Base-by-base conservation (phyloP, 1,140 invertebrate species). In the Patella vulgata region DNA sequence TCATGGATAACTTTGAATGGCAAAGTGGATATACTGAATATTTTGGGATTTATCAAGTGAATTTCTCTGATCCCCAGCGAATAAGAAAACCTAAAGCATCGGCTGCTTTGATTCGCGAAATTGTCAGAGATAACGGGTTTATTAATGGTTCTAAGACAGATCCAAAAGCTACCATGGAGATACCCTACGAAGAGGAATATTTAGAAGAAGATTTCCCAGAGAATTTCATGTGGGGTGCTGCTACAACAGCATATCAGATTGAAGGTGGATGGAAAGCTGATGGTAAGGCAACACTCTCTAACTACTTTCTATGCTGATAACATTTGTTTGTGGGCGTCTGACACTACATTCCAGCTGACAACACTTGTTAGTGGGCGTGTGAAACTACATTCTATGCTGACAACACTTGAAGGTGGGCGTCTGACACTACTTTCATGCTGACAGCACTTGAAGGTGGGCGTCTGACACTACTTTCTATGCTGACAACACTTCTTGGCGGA, bases 1-100 rank as follows among this genome's bases (percentile, higher is more conserved):
- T 94, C 0, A 80, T 93, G 61, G 92, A 93, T 60, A 93, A 92
- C 78, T 93, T 92, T 78, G 92, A 94, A 82, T 93, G 91, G 91
- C 77, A 77, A 1, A 73, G 61, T 39, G 85, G 84, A 9, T 85
- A 83, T 68, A 59, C 56, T 0, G 83, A 88, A 67, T 89, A 87
- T 68, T 93, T 92, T 78, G 92, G 92, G 2, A 68, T 93, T 0
- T 89, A 90, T 65, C 83, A 88, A 14, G 90, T 94, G 0, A 88
- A 94, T 76, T 93, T 92, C 72, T 85, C 80, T 1, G 86, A 89
- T 65, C 87, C 89, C 0, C 78, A 89, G 3, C 86, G 87, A 59
- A 87, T 85, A 3, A 86, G 92, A 63, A 90, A 86, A 1, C 88
- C 88, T 0, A 93, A 93, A 76, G 83, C 88, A 27, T 93, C 92